Evolutionary conservation across 2,888 invertebrate species (phyloP), one percentile per base, ranked within the genome.

Genomic region (Drosophila melanocephala): DNA sequence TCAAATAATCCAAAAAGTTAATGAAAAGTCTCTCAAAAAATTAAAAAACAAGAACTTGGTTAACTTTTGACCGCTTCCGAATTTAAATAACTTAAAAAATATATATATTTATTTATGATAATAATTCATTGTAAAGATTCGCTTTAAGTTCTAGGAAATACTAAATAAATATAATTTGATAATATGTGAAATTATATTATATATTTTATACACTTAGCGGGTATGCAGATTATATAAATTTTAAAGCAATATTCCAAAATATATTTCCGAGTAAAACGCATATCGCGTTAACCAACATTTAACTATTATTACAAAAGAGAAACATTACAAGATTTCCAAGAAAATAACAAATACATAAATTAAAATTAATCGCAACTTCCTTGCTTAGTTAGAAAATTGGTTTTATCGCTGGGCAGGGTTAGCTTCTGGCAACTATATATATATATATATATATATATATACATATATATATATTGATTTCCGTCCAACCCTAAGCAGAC

Each of bases 401-500:
- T 33, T 32, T 65, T 65, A 75, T 56, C 58, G 58, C 33, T 44
- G 39, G 1, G 16, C 33, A 19, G 22, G n/a, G 16, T 30, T 26
- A 60, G 33, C 37, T 26, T 5, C 22, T 44, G 22, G 12, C 44
- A 44, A 56, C 19, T 52, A 26, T 14, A 14, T 51, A 9, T 30
- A 33, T 47, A 22, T 19, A 19, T 9, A 28, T 50, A 2, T 44
- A 19, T 19, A 47, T 47, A 32, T 19, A 28, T 53, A 47, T 33
- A 58, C 22, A 7, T 10, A 39, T 39, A 39, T 6, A 14, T 22
- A 55, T 47, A 52, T 77, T 26, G 59, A 68, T 61, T 68, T 74
- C 68, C 58, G 75, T 50, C 66, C 44, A 63, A 68, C 64, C 33
- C 60, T 65, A 53, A 52, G 28, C 12, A 51, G 51, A 50, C 51